Evolutionary conservation across 2,888 invertebrate species (phyloP), one percentile per base, ranked within the genome.

Genomic region (Drosophila peninsularis): DNA sequence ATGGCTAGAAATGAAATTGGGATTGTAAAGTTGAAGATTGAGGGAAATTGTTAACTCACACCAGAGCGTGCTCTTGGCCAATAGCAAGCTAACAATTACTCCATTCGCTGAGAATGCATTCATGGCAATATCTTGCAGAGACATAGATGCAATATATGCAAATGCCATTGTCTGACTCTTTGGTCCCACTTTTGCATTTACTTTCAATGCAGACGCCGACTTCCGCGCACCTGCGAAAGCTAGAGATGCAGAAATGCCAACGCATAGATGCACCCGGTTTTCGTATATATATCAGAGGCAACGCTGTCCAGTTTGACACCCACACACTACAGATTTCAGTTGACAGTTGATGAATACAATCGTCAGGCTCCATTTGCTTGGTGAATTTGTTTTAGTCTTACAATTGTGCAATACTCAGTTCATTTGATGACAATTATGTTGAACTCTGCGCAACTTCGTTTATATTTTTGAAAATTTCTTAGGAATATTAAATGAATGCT

Each of bases 211-310:
- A 19, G 39, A 24, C 36, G 14, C 17, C 5, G 34, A 69, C 53
- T 71, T 71, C 71, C 61, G 70, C 17, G 44, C 70, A 70, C 56
- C 70, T 71, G 64, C 60, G 41, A 34, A 27, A 32, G n/a, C 14
- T 5, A 34, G 41, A 17, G 32, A 21, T 39, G 13, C 11, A 19
- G 14, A 42, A 21, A 14, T 6, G 27, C 24, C 45, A 57, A 57
- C n/a, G 45, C 45, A 53, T 19, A 17, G 21, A 36, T 27, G 17
- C 13, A 50, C 24, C 21, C 14, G 34, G 11, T 17, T 39, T 41
- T 19, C 41, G 11, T 13, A 19, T 41, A 13, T 21, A 19, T 21
- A 13, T 19, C 17, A 10, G 21, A 34, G 21, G 34, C 34, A 34
- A 21, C 21, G 4, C 10, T 47, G 57, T 42, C 41, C 14, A 37